Evolutionary conservation across 2,113 vertebrate genomes (phyloP).

Genomic region (Rynchops niger): DNA sequence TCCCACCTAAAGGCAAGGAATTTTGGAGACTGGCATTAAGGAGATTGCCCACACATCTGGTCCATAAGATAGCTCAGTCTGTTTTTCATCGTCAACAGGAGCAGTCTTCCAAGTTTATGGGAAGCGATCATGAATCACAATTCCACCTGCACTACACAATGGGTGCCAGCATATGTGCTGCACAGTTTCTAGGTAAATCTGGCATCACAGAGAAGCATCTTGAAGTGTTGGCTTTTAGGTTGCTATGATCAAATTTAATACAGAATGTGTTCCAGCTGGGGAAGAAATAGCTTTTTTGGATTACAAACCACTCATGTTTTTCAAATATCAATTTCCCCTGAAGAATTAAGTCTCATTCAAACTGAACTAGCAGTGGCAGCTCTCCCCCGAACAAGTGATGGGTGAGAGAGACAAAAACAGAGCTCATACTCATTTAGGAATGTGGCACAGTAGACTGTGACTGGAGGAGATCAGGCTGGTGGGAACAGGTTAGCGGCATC

Average conservation of each 20-base stretch:
- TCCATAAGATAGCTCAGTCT: not conserved
- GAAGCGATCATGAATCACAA: not conserved
- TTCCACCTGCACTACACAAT: not conserved
- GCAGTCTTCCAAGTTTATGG: not conserved
- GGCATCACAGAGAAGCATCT: not conserved
- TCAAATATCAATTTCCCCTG: conserved; percentile 42
- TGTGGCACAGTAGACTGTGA: not conserved
- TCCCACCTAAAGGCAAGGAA: not conserved
- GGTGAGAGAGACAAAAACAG: not conserved
- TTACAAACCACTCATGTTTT: conserved; percentile 41
- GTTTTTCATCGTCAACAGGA: not conserved
- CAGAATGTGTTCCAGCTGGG: conserved; percentile 27
- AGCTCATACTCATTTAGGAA: not conserved
- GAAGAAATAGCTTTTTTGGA: conserved; percentile 22
- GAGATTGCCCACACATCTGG: not conserved
- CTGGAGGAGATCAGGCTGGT: not conserved
- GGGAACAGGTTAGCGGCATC: not conserved
- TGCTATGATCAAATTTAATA: conserved; percentile 39
- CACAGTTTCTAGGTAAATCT: not conserved
- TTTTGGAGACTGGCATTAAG: not conserved
- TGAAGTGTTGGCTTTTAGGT: conserved; percentile 26
- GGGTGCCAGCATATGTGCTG: not conserved
- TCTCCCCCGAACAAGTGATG: not conserved
- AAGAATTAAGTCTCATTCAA: conserved; percentile 29
- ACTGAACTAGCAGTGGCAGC: not conserved